phyloP scores from a whole-genome alignment of 2,797 vertebrate genomes.

The Caiman crocodilus region DNA sequence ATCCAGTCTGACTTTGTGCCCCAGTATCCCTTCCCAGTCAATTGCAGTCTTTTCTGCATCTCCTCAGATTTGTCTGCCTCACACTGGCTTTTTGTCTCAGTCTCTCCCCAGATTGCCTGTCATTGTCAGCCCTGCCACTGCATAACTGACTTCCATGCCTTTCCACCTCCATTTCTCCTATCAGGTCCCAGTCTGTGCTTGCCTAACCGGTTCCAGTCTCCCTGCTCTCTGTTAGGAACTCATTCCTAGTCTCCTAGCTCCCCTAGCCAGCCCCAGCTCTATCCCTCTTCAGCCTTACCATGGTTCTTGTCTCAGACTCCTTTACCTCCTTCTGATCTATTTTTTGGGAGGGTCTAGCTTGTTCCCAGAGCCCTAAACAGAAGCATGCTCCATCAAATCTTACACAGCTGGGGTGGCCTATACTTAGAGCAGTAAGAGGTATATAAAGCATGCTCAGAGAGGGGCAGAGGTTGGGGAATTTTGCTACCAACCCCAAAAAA shows the following conservation, averaged over 20 bases:
- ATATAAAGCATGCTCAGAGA: too few species aligned
- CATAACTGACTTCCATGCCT: background rate
- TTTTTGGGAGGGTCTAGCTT: background rate
- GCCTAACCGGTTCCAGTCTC: background rate
- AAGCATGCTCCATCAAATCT: too few species aligned
- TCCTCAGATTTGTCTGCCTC: rapidly evolving
- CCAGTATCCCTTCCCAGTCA: background rate
- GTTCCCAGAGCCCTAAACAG: too few species aligned
- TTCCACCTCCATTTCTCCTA: background rate
- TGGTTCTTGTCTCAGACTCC: background rate
- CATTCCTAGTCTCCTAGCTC: background rate
- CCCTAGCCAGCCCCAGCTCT: background rate
- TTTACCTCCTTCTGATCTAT: background rate
- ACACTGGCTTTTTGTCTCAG: background rate
- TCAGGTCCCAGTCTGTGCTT: background rate
- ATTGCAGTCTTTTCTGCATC: background rate
- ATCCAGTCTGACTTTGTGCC: too few species aligned
- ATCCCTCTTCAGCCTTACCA: background rate
- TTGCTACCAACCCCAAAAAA: too few species aligned
- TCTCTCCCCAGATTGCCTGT: background rate
- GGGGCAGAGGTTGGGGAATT: too few species aligned
- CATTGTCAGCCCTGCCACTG: background rate
- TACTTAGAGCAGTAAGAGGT: too few species aligned
- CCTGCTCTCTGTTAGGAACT: background rate
- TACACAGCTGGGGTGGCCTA: too few species aligned